Conservation (phyloP, 2,113 vertebrate genomes). For the Ptychochromis oligacanthus region DNA sequence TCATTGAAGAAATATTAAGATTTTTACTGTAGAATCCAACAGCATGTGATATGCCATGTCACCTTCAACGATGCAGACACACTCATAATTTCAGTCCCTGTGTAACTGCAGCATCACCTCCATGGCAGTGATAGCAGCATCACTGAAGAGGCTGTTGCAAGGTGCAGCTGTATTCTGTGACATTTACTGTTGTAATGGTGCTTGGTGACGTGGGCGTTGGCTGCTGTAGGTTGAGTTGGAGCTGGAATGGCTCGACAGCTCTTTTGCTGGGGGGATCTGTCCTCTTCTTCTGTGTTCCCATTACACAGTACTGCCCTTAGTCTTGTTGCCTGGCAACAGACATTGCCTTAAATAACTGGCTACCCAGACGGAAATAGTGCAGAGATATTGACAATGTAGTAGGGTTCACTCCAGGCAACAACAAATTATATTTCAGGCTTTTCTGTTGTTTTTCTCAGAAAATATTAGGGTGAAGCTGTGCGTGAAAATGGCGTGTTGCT, state of each 20-base stretch:
- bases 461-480: slow-evolving; percentile 35
- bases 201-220: slow-evolving; percentile 76
- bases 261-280: slow-evolving; percentile 69
- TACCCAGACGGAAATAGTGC: slow-evolving; percentile 73
- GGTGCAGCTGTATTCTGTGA: slow-evolving; percentile 47
- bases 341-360: slow-evolving; percentile 82
- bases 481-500: slow-evolving; percentile 43
- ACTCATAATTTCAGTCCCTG: slow-evolving; percentile 9
- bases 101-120: slow-evolving; percentile 45
- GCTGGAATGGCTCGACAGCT: slow-evolving; percentile 60
- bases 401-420: slow-evolving; percentile 78
- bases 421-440: slow-evolving; percentile 54
- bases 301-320: slow-evolving; percentile 72
- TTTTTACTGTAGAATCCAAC: not conserved
- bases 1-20: not conserved
- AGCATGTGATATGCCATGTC: slow-evolving; percentile 14
- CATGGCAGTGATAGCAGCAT: slow-evolving; percentile 18
- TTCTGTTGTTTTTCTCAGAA: slow-evolving; percentile 16
- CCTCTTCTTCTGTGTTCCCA: slow-evolving; percentile 73
- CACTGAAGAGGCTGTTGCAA: not conserved
- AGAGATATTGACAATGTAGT: slow-evolving; percentile 62
- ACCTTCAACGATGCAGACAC: slow-evolving; percentile 24
- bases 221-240: slow-evolving; percentile 51
- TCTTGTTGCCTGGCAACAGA: slow-evolving; percentile 84
- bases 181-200: slow-evolving; percentile 56